Conservation (phyloP, 2,113 vertebrate species). For the Junco hyemalis region DNA sequence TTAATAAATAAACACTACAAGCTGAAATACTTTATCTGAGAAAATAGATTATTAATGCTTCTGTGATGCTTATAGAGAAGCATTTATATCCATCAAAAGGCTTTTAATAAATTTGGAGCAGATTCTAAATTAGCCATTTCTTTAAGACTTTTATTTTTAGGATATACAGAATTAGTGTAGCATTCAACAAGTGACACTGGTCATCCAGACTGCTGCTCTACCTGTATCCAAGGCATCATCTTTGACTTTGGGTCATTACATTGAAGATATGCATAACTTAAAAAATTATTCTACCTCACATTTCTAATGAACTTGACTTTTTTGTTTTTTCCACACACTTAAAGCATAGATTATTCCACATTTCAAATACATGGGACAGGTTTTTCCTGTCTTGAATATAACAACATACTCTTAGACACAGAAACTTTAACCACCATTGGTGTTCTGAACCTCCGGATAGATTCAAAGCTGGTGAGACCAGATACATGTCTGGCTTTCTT, state of each 20-base stretch:
- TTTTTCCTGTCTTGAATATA: neutral
- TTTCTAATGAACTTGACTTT: neutral
- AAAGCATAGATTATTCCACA: neutral
- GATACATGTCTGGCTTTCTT: neutral
- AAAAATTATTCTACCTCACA: neutral
- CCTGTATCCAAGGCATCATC: neutral
- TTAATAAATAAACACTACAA: slow-evolving; percentile 7
- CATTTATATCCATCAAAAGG: neutral
- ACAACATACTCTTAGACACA: neutral
- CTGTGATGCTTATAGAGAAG: neutral
- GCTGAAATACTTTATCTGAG: neutral
- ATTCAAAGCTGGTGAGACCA: neutral
- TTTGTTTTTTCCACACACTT: neutral
- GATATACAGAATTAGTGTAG: neutral
- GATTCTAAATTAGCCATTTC: neutral
- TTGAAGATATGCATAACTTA: neutral
- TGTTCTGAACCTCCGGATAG: neutral
- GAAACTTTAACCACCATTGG: neutral
- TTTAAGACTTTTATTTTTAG: neutral
- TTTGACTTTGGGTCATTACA: neutral
- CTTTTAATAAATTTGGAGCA: neutral
- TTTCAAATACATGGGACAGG: neutral
- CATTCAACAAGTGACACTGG: neutral
- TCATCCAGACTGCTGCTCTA: neutral
- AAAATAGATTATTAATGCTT: neutral